phyloP scores from a whole-genome alignment of 2,888 invertebrate species.

The Papilio elwesi region DNA sequence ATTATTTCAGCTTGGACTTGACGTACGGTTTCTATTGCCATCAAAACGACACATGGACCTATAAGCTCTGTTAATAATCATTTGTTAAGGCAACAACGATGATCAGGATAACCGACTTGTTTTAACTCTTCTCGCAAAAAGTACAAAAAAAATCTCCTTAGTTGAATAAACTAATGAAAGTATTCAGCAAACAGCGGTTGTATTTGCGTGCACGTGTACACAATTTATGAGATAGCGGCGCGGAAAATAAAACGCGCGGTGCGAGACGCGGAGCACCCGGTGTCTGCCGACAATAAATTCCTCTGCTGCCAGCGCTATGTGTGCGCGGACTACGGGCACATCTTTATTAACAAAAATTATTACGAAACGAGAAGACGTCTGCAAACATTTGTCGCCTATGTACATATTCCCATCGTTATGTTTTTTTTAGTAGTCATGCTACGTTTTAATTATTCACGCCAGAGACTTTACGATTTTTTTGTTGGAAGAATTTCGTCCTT shows the following conservation, averaged over 20 bases:
- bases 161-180: slow-evolving; percentile 10
- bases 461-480: background rate
- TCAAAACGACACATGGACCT: too few relatives aligned
- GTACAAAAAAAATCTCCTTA: background rate
- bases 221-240: slow-evolving; percentile 31
- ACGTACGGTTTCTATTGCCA: too few relatives aligned
- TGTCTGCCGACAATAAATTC: slow-evolving; percentile 26
- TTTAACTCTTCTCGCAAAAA: background rate
- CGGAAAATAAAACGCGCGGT: slow-evolving; percentile 24
- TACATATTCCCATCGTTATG: background rate
- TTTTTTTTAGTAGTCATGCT: background rate
- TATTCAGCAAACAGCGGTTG: slow-evolving; percentile 3
- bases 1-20: too few relatives aligned
- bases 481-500: too few relatives aligned
- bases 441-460: background rate
- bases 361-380: background rate
- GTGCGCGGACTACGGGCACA: background rate
- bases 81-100: too few relatives aligned
- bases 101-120: too few relatives aligned
- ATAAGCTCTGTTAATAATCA: too few relatives aligned
- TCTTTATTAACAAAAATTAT: slow-evolving; percentile 27
- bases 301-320: background rate
- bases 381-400: slow-evolving; percentile 9
- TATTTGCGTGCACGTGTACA: slow-evolving; percentile 30
- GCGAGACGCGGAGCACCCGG: slow-evolving; percentile 26